These are phyloP conservation scores for Tangachromis dhanisi DNA, from an alignment of 2,113 vertebrate genomes.

Conservation along the genomic window DNA sequence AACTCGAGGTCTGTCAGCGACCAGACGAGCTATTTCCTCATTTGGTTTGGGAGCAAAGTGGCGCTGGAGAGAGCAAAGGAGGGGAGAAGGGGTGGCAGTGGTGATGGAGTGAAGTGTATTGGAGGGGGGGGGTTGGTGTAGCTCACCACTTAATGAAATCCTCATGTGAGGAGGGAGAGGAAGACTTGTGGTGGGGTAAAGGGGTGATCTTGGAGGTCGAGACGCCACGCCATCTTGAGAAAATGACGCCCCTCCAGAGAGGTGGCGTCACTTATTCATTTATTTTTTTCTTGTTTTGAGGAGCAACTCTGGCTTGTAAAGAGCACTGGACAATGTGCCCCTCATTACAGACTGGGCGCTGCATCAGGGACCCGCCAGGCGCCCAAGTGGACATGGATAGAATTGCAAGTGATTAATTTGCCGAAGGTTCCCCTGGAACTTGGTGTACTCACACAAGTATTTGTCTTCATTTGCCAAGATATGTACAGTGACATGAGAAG, in stretches of 20 bases:
- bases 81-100: conserved; percentile 4
- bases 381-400: conserved; percentile 65
- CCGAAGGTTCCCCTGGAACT: conserved; percentile 50
- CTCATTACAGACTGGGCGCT: conserved; percentile 35
- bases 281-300: conserved; percentile 25
- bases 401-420: conserved; percentile 75
- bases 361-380: conserved; percentile 37
- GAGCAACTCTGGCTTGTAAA: conserved; percentile 3
- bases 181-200: conserved; percentile 11
- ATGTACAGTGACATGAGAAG: conserved; percentile 50
- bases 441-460: conserved; percentile 47
- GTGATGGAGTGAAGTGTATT: conserved; percentile 43
- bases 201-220: conserved; percentile 29
- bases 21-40: conserved; percentile 85
- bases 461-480: conserved; percentile 72
- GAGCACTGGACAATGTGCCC: neutral
- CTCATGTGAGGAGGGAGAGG: conserved; percentile 63
- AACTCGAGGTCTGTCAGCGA: conserved; percentile 77
- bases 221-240: conserved; percentile 30
- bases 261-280: conserved; percentile 36
- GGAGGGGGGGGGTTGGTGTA: conserved; percentile 2
- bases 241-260: conserved; percentile 44
- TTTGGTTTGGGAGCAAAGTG: conserved; percentile 70
- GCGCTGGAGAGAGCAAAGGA: conserved; percentile 45
- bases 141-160: conserved; percentile 79